A percentile compares a stretch with the other conserved stretches of the same genome.
Evolutionary conservation across 2,797 vertebrate species (phyloP).

Genomic region (Paramormyrops hopkinsi): DNA sequence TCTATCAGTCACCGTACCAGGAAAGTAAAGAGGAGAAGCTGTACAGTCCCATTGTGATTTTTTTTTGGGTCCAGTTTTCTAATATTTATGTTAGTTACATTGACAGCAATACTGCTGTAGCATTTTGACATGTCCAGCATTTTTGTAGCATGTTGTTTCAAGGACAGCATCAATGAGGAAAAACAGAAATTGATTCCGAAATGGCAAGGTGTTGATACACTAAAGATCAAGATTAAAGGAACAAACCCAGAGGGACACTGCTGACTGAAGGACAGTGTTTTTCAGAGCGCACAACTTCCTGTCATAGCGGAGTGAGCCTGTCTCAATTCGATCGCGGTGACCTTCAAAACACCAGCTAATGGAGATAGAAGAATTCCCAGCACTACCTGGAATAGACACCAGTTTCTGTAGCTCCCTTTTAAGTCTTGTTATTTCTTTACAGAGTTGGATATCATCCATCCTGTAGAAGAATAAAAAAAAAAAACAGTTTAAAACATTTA

Average conservation of each 20-base stretch:
- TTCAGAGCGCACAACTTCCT: neutral
- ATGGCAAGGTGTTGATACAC: neutral
- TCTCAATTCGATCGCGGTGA: neutral
- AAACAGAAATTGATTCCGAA: neutral
- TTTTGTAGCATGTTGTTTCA: too few relatives aligned
- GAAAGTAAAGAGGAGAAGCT: neutral
- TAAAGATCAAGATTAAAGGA: neutral
- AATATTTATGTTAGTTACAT: neutral
- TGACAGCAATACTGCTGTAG: neutral
- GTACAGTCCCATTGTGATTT: neutral
- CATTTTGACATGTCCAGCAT: too few relatives aligned
- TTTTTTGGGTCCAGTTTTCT: neutral
- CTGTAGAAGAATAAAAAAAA: constrained; percentile 36
- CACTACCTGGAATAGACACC: constrained; percentile 58
- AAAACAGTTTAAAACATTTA: neutral
- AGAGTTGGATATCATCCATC: constrained; percentile 75
- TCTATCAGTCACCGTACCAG: neutral
- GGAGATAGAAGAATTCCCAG: neutral
- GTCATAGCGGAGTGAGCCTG: neutral
- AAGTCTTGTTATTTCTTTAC: constrained; percentile 65
- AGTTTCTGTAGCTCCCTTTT: constrained; percentile 67
- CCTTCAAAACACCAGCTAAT: neutral
- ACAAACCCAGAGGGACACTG: neutral
- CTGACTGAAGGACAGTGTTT: neutral
- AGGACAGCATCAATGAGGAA: neutral